Conservation (phyloP, 92 coral and sea anemone species). For the Parazoanthus swiftii region DNA sequence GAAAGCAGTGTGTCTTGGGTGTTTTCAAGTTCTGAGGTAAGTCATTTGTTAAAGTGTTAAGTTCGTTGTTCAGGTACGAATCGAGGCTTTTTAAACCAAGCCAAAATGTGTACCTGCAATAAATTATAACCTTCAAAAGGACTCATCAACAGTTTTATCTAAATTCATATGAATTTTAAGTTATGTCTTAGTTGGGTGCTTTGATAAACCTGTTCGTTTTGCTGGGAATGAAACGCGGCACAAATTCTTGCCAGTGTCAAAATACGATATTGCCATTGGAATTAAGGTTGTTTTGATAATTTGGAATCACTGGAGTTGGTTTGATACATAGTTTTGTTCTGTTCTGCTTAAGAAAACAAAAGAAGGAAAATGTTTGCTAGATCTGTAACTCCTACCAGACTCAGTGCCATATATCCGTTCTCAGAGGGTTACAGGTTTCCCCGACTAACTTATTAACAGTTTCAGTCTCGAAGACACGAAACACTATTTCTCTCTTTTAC, state of each 20-base stretch:
- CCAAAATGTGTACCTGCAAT: not conserved
- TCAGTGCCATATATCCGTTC: not conserved
- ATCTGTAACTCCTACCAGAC: not conserved
- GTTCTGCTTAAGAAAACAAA: not conserved
- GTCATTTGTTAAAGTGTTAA: not conserved
- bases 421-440: not conserved
- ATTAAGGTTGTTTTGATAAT: not conserved
- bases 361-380: not conserved
- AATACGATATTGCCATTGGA: not conserved
- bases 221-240: not conserved
- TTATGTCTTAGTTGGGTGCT: not conserved
- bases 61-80: not conserved
- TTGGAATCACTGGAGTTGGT: not conserved
- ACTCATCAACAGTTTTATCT: not conserved
- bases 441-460: not conserved
- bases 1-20: not conserved
- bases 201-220: not conserved
- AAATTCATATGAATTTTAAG: not conserved
- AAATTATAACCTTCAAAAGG: not conserved
- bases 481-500: not conserved
- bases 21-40: slow-evolving; percentile 1
- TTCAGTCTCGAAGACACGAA: not conserved
- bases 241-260: not conserved
- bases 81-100: not conserved
- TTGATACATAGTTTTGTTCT: not conserved